Base-by-base conservation (phyloP, 2,888 invertebrate genomes). In the Macaria notata region DNA sequence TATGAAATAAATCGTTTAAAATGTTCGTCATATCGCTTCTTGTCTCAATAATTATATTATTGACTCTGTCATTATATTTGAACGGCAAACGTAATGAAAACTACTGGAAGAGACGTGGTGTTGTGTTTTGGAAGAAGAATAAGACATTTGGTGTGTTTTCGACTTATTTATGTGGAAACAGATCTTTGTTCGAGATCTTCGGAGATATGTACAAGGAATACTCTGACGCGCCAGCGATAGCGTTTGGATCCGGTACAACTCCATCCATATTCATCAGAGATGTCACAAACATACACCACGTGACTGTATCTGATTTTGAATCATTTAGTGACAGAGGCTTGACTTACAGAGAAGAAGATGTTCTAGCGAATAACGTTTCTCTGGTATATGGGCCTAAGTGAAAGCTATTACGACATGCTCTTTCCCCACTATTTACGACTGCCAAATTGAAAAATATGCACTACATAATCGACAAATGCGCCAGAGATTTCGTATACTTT, bases 341-440 rank as follows among this genome's bases (percentile, higher is more conserved):
- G 8, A 8, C 5, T 5, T 38, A 38, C 8, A 38, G 8, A 5
- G 38, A 38, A 7, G 8, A 38, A 7, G 38, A 38, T 8, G 8
- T 38, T 38, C 38, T 38, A 8, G 38, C 38, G 38, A 5, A 38
- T 8, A 38, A 38, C 8, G 38, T 38, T 38, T 5, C 38, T 38
- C 8, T 38, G 1, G 8, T 38, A 38, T 1, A 38, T 38, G 38
- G 38, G 3, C 38, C 38, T 5, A 38, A 38, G 8, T 38, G 38
- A 3, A 38, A 38, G 8, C 6, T 38, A 38, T 8, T 38, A 38
- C 38, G 38, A 38, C 38, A 38, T 7, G 38, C 38, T n/a, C 38
- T 48, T 6, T n/a, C 83, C 0, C 38, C 38, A 7, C 8, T 38
- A 8, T 38, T 38, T 8, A 38, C 38, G 38, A 38, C 38, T 5